Percentiles rank a stretch among this genome's conserved stretches.
These are phyloP conservation scores for Mesocentrotus franciscanus DNA, from an alignment of 53 echinoderm and acorn worm species.

Conservation along the genomic window DNA sequence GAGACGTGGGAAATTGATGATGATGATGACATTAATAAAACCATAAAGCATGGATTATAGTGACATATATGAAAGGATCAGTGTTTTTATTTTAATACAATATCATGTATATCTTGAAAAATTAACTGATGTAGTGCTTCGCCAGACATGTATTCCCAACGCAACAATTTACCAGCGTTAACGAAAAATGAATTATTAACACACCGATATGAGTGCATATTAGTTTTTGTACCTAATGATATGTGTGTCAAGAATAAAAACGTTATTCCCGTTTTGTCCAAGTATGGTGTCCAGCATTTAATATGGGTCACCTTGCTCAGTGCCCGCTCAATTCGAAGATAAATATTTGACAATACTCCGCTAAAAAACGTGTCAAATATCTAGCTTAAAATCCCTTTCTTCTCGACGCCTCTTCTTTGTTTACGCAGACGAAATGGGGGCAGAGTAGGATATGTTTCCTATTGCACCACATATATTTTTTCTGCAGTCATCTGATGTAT, in stretches of 20 bases:
- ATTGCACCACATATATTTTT: neutral
- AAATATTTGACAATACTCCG: slow-evolving; percentile 36
- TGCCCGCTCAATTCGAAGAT: neutral
- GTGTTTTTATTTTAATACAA: no score
- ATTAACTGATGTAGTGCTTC: no score
- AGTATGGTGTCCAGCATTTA: neutral
- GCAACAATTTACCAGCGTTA: neutral
- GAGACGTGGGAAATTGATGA: no score
- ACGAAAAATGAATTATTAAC: neutral
- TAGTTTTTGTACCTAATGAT: neutral
- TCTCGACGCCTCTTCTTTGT: slow-evolving; percentile 12
- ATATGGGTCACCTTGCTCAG: neutral
- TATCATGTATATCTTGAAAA: no score
- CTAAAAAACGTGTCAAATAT: slow-evolving; percentile 24
- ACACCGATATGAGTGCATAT: neutral
- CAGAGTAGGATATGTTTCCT: neutral
- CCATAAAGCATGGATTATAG: no score
- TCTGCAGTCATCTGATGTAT: neutral
- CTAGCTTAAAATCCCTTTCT: neutral
- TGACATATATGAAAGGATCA: no score
- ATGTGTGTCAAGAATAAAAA: neutral
- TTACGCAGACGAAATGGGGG: slow-evolving; percentile 6
- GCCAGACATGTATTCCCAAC: no score
- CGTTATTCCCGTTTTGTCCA: neutral
- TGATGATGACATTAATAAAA: no score